Percentiles rank a stretch among this genome's conserved stretches.
Conservation (phyloP, 2,888 invertebrate genomes). For the Eristalinus aeneus region DNA sequence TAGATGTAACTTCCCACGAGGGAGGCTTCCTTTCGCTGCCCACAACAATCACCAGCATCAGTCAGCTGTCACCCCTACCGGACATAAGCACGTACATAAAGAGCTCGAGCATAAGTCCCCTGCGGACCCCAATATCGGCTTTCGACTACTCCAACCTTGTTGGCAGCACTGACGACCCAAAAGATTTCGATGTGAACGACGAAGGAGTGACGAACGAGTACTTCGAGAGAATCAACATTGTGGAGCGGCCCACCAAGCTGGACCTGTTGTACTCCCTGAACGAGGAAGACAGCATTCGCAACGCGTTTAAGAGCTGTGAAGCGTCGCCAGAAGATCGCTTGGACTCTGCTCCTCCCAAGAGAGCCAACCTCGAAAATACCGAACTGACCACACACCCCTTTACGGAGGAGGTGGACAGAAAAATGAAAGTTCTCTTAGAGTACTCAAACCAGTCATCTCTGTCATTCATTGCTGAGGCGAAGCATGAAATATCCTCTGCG, state of each 20-base stretch:
- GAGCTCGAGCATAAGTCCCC: slow-evolving; percentile 73
- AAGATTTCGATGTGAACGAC: slow-evolving; percentile 76
- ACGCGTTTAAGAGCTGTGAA: slow-evolving; percentile 59
- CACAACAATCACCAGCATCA: slow-evolving; percentile 74
- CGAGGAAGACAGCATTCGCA: slow-evolving; percentile 74
- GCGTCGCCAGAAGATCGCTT: background rate
- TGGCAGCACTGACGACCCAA: slow-evolving; percentile 56
- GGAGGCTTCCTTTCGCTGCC: slow-evolving; percentile 40
- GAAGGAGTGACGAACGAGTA: slow-evolving; percentile 80
- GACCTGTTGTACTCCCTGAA: slow-evolving; percentile 77
- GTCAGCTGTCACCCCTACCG: slow-evolving; percentile 76
- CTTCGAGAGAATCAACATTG: slow-evolving; percentile 79
- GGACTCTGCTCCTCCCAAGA: background rate
- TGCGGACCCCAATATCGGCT: slow-evolving; percentile 74
- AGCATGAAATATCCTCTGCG: slow-evolving; percentile 71
- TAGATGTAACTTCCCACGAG: slow-evolving; percentile 27
- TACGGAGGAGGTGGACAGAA: slow-evolving; percentile 39
- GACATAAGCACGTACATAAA: slow-evolving; percentile 74
- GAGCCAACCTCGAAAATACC: background rate
- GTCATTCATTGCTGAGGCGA: slow-evolving; percentile 74
- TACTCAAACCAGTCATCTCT: slow-evolving; percentile 74
- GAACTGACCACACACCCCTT: background rate
- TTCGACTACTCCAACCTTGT: slow-evolving; percentile 73
- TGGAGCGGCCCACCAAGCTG: slow-evolving; percentile 78
- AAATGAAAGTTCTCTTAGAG: slow-evolving; percentile 73